Evolutionary conservation across 2,797 vertebrate species (phyloP).

Genomic region (Chelmon rostratus): DNA sequence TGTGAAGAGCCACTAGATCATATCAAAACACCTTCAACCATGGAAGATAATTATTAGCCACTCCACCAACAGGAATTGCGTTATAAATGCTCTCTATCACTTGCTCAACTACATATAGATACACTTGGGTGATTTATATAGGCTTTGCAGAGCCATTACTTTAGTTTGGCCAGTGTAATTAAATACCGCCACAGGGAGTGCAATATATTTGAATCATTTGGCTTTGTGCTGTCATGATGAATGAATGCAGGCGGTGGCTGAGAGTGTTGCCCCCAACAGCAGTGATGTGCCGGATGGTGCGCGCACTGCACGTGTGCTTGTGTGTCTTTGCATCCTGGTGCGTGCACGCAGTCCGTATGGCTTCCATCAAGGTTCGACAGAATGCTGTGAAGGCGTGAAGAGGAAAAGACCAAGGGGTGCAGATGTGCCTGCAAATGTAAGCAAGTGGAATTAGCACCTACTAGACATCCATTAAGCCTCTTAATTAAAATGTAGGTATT

Average conservation of each 20-base stretch:
- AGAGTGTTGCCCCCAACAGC: slow-evolving; percentile 51
- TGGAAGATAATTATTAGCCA: slow-evolving; percentile 70
- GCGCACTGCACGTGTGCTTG: slow-evolving; percentile 11
- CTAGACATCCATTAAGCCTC: slow-evolving; percentile 64
- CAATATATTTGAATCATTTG: slow-evolving; percentile 79
- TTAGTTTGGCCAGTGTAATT: slow-evolving; percentile 61
- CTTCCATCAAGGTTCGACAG: slow-evolving; percentile 27
- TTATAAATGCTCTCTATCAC: slow-evolving; percentile 68
- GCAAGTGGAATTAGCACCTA: slow-evolving; percentile 66
- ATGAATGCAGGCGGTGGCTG: slow-evolving; percentile 67
- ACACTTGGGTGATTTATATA: slow-evolving; percentile 72
- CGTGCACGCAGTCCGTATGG: not conserved
- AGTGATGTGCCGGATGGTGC: slow-evolving; percentile 39
- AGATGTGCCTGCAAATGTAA: slow-evolving; percentile 48
- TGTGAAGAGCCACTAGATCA: slow-evolving; percentile 25
- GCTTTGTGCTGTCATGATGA: slow-evolving; percentile 71
- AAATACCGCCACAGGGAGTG: slow-evolving; percentile 60
- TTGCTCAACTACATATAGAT: slow-evolving; percentile 66
- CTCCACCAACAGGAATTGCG: slow-evolving; percentile 41
- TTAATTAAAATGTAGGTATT: slow-evolving; percentile 74
- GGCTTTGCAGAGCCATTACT: slow-evolving; percentile 66
- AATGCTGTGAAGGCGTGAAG: slow-evolving; percentile 23
- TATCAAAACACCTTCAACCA: slow-evolving; percentile 44
- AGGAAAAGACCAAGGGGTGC: slow-evolving; percentile 36
- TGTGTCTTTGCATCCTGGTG: not conserved